These are phyloP conservation scores for Blastomussa wellsi DNA, from an alignment of 92 coral and sea anemone genomes.

Conservation along the genomic window DNA sequence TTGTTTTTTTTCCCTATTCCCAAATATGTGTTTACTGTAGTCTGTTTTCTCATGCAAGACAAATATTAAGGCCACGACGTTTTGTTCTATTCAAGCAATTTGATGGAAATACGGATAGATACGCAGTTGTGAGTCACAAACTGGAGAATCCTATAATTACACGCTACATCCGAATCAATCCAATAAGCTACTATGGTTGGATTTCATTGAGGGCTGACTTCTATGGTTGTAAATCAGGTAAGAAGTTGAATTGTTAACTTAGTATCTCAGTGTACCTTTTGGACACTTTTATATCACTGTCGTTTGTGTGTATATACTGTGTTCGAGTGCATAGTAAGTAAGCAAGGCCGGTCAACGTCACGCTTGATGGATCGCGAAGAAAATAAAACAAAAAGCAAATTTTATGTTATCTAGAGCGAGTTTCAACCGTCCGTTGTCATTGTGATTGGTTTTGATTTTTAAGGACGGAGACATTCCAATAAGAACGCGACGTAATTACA, in stretches of 20 bases:
- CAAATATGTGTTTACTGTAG: not conserved
- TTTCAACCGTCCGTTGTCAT: too few species aligned
- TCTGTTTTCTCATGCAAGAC: not conserved
- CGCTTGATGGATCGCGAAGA: too few species aligned
- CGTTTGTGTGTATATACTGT: too few species aligned
- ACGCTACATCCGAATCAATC: slow-evolving; percentile 19
- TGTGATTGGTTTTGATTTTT: too few species aligned
- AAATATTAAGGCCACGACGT: not conserved
- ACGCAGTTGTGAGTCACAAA: slow-evolving; percentile 3
- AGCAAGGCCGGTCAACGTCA: too few species aligned
- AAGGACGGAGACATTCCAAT: too few species aligned
- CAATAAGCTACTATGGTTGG: not conserved
- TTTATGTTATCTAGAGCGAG: too few species aligned
- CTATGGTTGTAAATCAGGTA: slow-evolving; percentile 19
- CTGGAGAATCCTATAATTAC: slow-evolving; percentile 2
- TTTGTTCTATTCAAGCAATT: not conserved
- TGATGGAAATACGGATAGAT: not conserved
- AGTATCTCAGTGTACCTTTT: too few species aligned
- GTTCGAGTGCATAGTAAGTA: too few species aligned
- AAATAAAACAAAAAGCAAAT: too few species aligned
- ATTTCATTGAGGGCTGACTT: slow-evolving; percentile 9
- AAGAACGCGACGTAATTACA: too few species aligned
- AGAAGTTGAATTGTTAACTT: not conserved
- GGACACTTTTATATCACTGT: too few species aligned
- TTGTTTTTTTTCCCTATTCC: not conserved